Base-by-base conservation (phyloP, 2,888 invertebrate species). In the Harmothoe impar region DNA sequence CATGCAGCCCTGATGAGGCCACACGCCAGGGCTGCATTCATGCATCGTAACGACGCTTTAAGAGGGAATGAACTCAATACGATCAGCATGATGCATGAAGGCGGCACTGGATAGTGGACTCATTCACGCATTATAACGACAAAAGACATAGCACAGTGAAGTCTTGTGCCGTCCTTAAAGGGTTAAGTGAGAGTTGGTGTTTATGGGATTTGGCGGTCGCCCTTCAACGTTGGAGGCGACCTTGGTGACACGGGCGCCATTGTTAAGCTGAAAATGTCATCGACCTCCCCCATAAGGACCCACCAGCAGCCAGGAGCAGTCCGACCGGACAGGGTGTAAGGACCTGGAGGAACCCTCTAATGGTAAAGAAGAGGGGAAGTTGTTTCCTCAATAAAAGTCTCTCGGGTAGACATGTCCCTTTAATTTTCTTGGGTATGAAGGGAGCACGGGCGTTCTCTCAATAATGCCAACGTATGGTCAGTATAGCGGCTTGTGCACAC, bases 191-290 rank as follows among this genome's bases (percentile, higher is more conserved):
- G 20, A 35, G 35, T 43, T n/a, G 43, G 35, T 81, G 81, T 81
- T 81, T 81, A 81, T 43, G 81, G 81, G 81, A 81, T 81, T 81
- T 81, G 81, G 20, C 81, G 43, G 43, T 43, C 81, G 81, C 33
- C 81, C 81, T 81, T 81, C 81, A 81, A 23, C 23, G 43, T 33
- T 33, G 35, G 3, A 35, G 81, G 35, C 25, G 72, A 72, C 72
- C 72, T 72, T 72, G 72, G 29, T 72, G 81, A 81, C 10, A 17
- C 25, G 3, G 81, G 35, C 81, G 33, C 25, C 43, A 81, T 81
- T 81, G 81, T 81, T 81, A 77, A 77, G 77, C 77, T 25, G 77
- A 31, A 77, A 77, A 77, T 77, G 77, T 77, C 77, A 31, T 77
- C 31, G 77, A 77, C 77, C 62, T 17, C 20, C n/a, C 5, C 62